Base-by-base conservation (phyloP, 2,797 vertebrate species). In the Megaceryle alcyon region DNA sequence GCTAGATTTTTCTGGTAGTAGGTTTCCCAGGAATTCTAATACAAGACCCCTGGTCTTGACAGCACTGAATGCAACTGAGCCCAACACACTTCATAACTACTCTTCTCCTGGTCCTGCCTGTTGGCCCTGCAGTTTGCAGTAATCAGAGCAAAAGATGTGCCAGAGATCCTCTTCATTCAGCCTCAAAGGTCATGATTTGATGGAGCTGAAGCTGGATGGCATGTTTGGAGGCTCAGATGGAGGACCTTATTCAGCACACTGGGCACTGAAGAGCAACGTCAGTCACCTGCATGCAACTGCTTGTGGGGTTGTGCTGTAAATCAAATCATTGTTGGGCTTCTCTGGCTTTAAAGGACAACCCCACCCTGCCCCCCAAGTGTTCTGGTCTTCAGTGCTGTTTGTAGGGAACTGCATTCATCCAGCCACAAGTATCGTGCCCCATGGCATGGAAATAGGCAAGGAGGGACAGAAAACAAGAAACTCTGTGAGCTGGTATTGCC, bases 241-340 rank as follows among this genome's bases (percentile, higher is more conserved):
- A 61, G 31, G 33, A 54, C 54, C 12, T 65, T 41, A 9, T 3
- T 26, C 46, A 90, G 68, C n/a, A 66, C 56, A 79, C 8, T 1
- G 1, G 54, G 31, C 23, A 46, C 41, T 0, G 0, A 54, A 16
- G 33, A 12, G 29, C 10, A 8, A 92, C 28, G 51, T 53, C 82
- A 77, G 39, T 63, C 64, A 51, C 39, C 51, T 9, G 3, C 13
- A 28, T 26, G 23, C 68, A 82, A 16, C 28, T 1, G 0, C 76
- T 28, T 13, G 1, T 23, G 43, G 51, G 43, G 29, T 12, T 3
- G 1, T n/a, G 51, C 63, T 63, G 63, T 54, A 49, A 92, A 89
- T 71, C 44, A 20, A 0, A 31, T 28, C 60, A 49, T n/a, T 35
- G 28, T 28, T 39, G n/a, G 44, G n/a, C 75, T 76, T 57, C 57